Evolutionary conservation across 1,140 invertebrate species (phyloP).

Genomic region (Spodoptera litura): DNA sequence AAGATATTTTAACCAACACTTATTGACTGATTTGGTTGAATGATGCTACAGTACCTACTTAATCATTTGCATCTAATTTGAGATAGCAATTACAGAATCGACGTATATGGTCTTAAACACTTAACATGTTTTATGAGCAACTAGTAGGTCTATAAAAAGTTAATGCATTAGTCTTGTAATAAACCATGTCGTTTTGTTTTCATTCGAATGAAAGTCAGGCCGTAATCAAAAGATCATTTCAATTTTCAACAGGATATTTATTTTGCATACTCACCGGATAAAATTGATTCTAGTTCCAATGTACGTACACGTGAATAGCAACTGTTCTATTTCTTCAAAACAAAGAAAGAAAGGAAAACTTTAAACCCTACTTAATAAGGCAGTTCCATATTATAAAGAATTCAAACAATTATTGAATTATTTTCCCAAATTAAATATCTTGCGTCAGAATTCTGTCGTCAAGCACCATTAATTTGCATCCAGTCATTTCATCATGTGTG

Average conservation of each 20-base stretch:
- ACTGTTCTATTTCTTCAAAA: background rate
- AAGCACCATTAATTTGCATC: too few species aligned
- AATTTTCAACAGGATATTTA: conserved; percentile 11
- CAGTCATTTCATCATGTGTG: too few species aligned
- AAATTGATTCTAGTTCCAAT: background rate
- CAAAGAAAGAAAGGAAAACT: too few species aligned
- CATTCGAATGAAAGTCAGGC: conserved; percentile 28
- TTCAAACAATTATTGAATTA: too few species aligned
- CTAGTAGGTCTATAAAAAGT: conserved; percentile 1
- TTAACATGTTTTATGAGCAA: background rate
- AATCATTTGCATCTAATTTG: background rate
- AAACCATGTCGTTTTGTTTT: conserved; percentile 4
- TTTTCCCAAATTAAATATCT: too few species aligned
- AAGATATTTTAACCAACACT: conserved; percentile 10
- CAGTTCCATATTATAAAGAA: too few species aligned
- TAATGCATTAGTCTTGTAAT: conserved; percentile 12
- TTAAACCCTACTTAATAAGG: too few species aligned
- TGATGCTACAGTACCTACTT: background rate
- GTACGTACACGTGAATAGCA: background rate
- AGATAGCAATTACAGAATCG: background rate
- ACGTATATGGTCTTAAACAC: background rate
- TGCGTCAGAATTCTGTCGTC: too few species aligned
- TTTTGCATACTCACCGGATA: conserved; percentile 13
- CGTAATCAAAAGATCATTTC: conserved; percentile 34
- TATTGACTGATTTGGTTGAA: background rate